Base-by-base conservation (phyloP, 2,797 vertebrate genomes). In the Cynodonichthys magdalenae region DNA sequence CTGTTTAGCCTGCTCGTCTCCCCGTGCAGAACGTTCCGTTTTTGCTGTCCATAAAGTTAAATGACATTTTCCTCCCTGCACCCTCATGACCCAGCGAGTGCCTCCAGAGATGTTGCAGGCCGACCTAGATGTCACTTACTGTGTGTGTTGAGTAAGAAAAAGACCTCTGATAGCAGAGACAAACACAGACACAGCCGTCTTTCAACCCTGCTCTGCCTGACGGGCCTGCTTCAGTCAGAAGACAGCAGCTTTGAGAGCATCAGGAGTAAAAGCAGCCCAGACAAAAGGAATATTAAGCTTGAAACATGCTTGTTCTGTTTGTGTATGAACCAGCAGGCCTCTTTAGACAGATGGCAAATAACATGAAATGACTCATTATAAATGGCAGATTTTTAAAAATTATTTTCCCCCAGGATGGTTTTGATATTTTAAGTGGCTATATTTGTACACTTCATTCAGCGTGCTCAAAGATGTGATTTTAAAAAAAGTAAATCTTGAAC, bases 1-100 rank as follows among this genome's bases (percentile, higher is more conserved):
- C 92, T 94, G 92, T 91, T 91, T 88, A 89, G 87, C 82, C 83
- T 86, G 81, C 85, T 90, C 86, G 74, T 83, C 84, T 90, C 87
- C 88, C 91, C 90, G 83, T 88, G 75, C 81, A 90, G 85, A 89
- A 82, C 17, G 83, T 82, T 89, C 82, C 55, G 76, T 92, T 89
- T 91, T 87, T 66, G 85, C 83, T 86, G 85, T 89, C 86, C 89
- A 87, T 85, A 89, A 92, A 91, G 88, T 86, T 87, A 88, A 92
- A 87, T 91, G 89, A 89, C 85, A 92, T 92, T 92, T 89, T 87
- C 87, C 83, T 89, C 80, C 69, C 49, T 47, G 63, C 75, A 75
- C 76, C 85, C 84, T 88, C 62, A 63, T 82, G 87, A 73, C 87
- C 63, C 76, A 71, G 89, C 84, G 75, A 80, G 83, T 79, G 80